phyloP scores from a whole-genome alignment of 2,797 vertebrate species.

The Sebastes taczanowskii region DNA sequence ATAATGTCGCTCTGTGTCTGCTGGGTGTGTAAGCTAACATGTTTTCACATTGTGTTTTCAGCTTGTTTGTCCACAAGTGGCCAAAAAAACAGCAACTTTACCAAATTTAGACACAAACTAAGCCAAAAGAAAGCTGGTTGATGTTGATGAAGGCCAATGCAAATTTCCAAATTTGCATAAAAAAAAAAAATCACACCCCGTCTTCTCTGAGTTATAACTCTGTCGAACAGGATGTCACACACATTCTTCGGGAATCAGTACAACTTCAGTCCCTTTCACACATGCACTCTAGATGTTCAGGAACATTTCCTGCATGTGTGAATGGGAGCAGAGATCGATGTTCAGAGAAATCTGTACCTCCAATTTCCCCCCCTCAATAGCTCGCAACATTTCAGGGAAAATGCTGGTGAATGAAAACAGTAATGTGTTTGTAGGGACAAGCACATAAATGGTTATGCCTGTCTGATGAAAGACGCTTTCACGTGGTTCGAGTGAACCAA shows the following conservation, averaged over 20 bases:
- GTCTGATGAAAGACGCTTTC: too few species aligned
- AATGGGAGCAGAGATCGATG: neutral
- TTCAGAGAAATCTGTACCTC: fast-evolving
- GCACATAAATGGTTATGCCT: too few species aligned
- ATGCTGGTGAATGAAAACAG: neutral
- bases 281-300: neutral
- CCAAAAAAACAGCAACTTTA: neutral
- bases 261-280: neutral
- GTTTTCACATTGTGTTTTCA: neutral
- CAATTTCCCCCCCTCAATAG: neutral
- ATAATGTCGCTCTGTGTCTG: neutral
- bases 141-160: neutral
- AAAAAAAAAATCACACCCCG: neutral
- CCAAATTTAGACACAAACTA: neutral
- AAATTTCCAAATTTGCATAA: too few species aligned
- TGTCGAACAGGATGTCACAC: neutral
- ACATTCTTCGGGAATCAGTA: neutral
- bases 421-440: neutral
- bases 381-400: too few species aligned
- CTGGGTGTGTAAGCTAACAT: neutral
- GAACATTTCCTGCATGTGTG: neutral
- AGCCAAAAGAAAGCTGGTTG: neutral
- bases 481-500: too few species aligned
- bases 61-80: neutral
- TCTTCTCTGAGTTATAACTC: neutral